Conservation (phyloP, 2,888 invertebrate genomes). For the Malthinus seriepunctatus region DNA sequence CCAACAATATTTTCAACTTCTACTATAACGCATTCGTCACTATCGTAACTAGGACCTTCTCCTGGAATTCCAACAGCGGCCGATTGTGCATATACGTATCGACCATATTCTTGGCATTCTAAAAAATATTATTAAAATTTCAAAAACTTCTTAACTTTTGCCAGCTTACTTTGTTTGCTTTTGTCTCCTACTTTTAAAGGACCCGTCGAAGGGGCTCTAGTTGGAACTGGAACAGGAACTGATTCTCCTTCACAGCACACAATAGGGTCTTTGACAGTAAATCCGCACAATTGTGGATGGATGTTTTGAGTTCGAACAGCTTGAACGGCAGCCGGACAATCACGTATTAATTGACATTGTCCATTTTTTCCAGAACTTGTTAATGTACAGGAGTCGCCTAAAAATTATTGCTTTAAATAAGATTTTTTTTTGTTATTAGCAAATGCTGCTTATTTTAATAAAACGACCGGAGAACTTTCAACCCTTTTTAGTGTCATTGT, state of each 20-base stretch:
- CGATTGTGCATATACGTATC: background rate
- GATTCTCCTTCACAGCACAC: background rate
- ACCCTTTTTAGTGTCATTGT: too few relatives aligned
- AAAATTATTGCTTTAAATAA: too few relatives aligned
- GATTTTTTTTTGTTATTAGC: background rate
- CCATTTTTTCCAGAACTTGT: background rate
- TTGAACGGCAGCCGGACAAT: slow-evolving; percentile 50
- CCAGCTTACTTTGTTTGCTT: slow-evolving; percentile 29
- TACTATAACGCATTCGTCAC: background rate
- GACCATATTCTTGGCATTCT: slow-evolving; percentile 17
- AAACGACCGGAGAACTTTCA: background rate
- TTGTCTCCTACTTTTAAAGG: background rate
- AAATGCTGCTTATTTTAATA: too few relatives aligned
- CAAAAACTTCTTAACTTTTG: slow-evolving; percentile 45
- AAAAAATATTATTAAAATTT: background rate
- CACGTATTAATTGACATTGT: background rate
- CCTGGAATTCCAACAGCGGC: background rate
- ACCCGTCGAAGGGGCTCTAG: background rate
- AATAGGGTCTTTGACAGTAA: background rate
- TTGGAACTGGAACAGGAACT: background rate
- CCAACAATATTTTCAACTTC: slow-evolving; percentile 8
- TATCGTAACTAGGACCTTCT: too few relatives aligned
- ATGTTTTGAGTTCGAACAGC: slow-evolving; percentile 20
- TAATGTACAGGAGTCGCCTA: background rate
- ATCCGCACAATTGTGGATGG: background rate